A percentile compares a stretch with the other conserved stretches of the same genome.
phyloP scores from a whole-genome alignment of 2,113 vertebrate species.

The Phrynosoma platyrhinos region DNA sequence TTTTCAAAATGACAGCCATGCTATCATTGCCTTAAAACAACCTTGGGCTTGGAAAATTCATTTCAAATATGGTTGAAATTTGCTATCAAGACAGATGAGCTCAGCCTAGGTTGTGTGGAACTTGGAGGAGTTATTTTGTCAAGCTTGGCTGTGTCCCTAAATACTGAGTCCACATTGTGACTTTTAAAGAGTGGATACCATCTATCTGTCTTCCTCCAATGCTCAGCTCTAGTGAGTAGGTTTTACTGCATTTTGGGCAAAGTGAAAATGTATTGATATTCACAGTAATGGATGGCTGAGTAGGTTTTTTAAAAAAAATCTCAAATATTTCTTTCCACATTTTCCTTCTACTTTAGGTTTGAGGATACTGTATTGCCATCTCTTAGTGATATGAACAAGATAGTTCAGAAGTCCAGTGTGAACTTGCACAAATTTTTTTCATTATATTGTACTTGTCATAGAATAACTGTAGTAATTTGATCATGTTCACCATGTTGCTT shows the following conservation, averaged over 20 bases:
- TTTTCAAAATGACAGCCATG: conserved; percentile 33
- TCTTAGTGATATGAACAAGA: background rate
- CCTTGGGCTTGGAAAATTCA: conserved; percentile 43
- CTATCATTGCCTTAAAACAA: conserved; percentile 38
- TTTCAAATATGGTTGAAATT: conserved; percentile 23
- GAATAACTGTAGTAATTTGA: background rate
- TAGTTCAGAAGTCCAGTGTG: background rate
- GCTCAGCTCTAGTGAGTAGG: conserved; percentile 11
- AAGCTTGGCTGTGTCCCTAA: background rate
- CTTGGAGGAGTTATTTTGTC: conserved; percentile 32
- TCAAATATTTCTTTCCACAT: background rate
- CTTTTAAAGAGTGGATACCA: conserved; percentile 39
- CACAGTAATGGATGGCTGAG: background rate
- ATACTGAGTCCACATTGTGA: background rate
- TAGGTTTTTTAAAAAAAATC: background rate
- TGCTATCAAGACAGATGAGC: conserved; percentile 24
- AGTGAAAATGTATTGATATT: background rate
- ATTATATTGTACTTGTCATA: background rate
- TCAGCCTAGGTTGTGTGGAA: conserved; percentile 26
- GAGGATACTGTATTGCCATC: background rate
- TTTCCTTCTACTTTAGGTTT: background rate
- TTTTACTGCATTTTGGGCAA: background rate
- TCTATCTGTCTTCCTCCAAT: background rate
- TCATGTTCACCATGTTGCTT: background rate
- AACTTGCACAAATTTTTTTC: background rate